A percentile compares a stretch with the other conserved stretches of the same genome.
These are phyloP conservation scores for Gymnocypris eckloni DNA, from an alignment of 2,797 vertebrate genomes.

Conservation along the genomic window DNA sequence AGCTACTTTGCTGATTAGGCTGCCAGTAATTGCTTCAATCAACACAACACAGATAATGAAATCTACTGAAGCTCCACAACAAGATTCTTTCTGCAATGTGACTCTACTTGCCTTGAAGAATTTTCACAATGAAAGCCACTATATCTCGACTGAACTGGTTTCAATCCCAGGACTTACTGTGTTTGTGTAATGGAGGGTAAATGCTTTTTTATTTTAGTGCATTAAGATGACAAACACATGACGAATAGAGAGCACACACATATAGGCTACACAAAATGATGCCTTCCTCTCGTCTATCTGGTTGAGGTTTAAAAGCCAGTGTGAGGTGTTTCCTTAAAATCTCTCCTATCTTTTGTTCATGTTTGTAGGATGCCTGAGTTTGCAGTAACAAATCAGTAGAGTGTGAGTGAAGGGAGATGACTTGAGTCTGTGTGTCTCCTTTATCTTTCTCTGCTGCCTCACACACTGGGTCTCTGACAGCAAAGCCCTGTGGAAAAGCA, in stretches of 20 bases:
- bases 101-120: slow-evolving; percentile 2
- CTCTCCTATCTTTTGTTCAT: slow-evolving; percentile 48
- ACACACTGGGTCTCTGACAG: slow-evolving; percentile 72
- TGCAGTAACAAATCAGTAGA: slow-evolving; percentile 40
- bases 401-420: slow-evolving; percentile 47
- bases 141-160: not conserved
- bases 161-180: not conserved
- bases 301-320: slow-evolving; percentile 23
- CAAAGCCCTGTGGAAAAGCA: slow-evolving; percentile 68
- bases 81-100: not conserved
- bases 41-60: slow-evolving; percentile 7
- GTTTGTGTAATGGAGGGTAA: not conserved
- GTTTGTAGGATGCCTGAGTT: slow-evolving; percentile 14
- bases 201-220: not conserved
- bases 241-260: not conserved
- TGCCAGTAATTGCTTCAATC: slow-evolving; percentile 13
- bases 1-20: not conserved
- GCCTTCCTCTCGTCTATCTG: slow-evolving; percentile 25
- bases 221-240: not conserved
- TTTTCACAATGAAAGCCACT: not conserved
- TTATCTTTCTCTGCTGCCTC: slow-evolving; percentile 64
- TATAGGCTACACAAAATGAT: not conserved
- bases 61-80: not conserved
- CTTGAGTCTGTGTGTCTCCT: slow-evolving; percentile 37
- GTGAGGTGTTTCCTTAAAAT: slow-evolving; percentile 1